These are phyloP conservation scores for Drosophila sproati DNA, from an alignment of 1,140 invertebrate species.

Conservation along the genomic window DNA sequence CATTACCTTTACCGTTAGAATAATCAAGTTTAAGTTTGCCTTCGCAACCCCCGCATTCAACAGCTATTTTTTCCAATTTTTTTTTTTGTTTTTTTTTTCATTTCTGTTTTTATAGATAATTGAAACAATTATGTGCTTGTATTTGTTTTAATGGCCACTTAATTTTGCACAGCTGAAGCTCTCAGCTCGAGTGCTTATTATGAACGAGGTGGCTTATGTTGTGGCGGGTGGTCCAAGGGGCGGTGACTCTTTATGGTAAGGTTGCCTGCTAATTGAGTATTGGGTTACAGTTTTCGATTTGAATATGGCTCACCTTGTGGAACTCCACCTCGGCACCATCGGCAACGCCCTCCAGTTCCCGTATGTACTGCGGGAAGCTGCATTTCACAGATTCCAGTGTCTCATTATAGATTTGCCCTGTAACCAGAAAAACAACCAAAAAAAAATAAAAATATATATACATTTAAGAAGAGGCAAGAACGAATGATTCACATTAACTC, in stretches of 20 bases:
- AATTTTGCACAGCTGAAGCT: constrained; percentile 53
- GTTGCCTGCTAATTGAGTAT: too few relatives aligned
- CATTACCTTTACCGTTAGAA: constrained; percentile 42
- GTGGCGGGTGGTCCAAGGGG: too few relatives aligned
- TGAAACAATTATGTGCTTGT: constrained; percentile 46
- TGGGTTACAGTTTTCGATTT: neutral
- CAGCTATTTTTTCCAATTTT: constrained; percentile 12
- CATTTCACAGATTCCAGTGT: constrained; percentile 88
- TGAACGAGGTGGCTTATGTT: neutral
- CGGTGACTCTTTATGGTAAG: neutral
- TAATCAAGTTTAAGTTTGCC: constrained; percentile 42
- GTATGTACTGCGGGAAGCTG: constrained; percentile 92
- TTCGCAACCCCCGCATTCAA: constrained; percentile 6
- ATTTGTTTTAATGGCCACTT: constrained; percentile 59
- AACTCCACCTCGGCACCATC: constrained; percentile 93
- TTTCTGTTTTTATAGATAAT: neutral
- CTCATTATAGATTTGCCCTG: constrained; percentile 88
- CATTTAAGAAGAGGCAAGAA: too few relatives aligned
- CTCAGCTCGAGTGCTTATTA: constrained; percentile 41
- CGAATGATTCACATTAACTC: constrained; percentile 29
- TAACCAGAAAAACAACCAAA: constrained; percentile 5
- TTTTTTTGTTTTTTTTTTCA: too few relatives aligned
- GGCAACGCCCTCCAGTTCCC: constrained; percentile 93
- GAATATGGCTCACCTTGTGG: constrained; percentile 87
- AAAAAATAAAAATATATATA: neutral